These are phyloP conservation scores for Drosophila suzukii DNA, from an alignment of 1,140 invertebrate genomes.

Conservation along the genomic window DNA sequence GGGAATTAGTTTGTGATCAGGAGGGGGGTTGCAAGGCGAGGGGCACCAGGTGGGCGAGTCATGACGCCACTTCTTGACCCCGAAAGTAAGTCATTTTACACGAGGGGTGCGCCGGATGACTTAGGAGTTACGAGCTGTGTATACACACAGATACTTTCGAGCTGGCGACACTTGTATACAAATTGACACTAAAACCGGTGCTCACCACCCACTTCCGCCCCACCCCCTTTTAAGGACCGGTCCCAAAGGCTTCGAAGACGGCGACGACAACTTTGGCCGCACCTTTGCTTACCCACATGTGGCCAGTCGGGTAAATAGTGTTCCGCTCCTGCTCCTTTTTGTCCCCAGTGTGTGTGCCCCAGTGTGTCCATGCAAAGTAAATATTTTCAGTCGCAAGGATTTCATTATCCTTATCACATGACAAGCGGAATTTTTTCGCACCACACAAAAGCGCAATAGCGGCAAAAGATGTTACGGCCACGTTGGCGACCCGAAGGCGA, in stretches of 20 bases:
- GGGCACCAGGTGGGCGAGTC: constrained; percentile 38
- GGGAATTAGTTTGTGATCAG: constrained; percentile 46
- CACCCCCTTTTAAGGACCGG: constrained; percentile 2
- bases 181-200: constrained; percentile 70
- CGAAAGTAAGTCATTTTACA: constrained; percentile 53
- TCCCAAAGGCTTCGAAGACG: constrained; percentile 72
- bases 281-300: constrained; percentile 72
- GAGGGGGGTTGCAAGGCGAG: background rate
- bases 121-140: constrained; percentile 58
- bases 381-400: constrained; percentile 80
- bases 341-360: background rate
- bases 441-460: constrained; percentile 61
- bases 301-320: constrained; percentile 61
- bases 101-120: constrained; percentile 64
- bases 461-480: constrained; percentile 49
- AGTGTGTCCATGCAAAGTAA: constrained; percentile 61
- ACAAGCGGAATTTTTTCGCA: constrained; percentile 70
- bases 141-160: constrained; percentile 4
- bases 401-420: constrained; percentile 84
- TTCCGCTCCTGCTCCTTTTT: background rate
- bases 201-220: constrained; percentile 29
- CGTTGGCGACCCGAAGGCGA: constrained; percentile 15
- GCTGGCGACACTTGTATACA: constrained; percentile 67
- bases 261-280: constrained; percentile 66
- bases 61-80: constrained; percentile 73